Conservation (phyloP, 2,888 invertebrate species). For the Antitype chi region DNA sequence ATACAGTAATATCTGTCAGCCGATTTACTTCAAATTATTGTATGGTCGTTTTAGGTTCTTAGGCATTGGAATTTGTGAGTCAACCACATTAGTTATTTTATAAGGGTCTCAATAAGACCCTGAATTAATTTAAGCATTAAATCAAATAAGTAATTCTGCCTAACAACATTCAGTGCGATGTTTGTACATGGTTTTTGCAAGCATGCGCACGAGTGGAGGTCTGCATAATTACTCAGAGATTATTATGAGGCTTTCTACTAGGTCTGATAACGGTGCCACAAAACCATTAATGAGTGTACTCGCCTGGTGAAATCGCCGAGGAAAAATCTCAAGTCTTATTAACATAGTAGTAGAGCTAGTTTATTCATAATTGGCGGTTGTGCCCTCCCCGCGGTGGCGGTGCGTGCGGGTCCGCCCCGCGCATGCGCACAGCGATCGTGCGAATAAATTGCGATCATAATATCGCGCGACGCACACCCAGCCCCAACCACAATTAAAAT, state of each 20-base stretch:
- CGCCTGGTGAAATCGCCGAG: conserved; percentile 86
- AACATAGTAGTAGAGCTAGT: conserved; percentile 89
- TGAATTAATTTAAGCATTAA: conserved; percentile 27
- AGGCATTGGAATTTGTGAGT: conserved; percentile 21
- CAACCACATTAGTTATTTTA: conserved; percentile 26
- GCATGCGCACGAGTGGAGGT: conserved; percentile 46
- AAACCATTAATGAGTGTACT: conserved; percentile 87
- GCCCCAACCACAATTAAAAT: conserved; percentile 86
- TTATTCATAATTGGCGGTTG: conserved; percentile 89
- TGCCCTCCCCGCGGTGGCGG: conserved; percentile 78
- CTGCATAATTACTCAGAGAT: conserved; percentile 67
- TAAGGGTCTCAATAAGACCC: conserved; percentile 14
- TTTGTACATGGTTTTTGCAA: conserved; percentile 28
- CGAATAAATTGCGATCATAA: conserved; percentile 86
- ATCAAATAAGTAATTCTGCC: not conserved
- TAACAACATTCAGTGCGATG: not conserved
- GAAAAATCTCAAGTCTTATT: conserved; percentile 89
- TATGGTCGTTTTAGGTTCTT: conserved; percentile 17
- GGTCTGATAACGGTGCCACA: conserved; percentile 83
- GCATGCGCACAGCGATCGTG: conserved; percentile 72
- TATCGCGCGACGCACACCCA: conserved; percentile 80
- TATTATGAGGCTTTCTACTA: conserved; percentile 82
- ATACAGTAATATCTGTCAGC: conserved; percentile 43
- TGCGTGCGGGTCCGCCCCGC: conserved; percentile 78
- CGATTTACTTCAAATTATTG: conserved; percentile 35